These are phyloP conservation scores for Drosophila albomicans DNA, from an alignment of 1,140 invertebrate genomes.

Conservation along the genomic window DNA sequence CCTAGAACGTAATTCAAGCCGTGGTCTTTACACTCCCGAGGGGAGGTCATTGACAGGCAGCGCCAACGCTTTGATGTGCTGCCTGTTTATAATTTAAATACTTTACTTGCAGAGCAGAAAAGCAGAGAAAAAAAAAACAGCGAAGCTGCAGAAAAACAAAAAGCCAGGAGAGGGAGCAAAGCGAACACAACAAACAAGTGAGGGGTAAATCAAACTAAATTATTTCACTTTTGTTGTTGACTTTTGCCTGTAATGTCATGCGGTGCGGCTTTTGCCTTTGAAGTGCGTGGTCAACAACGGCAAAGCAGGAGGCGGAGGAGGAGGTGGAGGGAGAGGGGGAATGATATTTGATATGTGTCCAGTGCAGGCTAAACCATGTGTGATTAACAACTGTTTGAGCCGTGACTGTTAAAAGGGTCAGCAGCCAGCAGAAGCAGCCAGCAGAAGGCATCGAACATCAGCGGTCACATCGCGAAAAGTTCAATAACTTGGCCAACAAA, in stretches of 20 bases:
- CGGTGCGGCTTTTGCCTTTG: conserved; percentile 64
- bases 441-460: background rate
- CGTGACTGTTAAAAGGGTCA: conserved; percentile 45
- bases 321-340: conserved; percentile 6
- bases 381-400: conserved; percentile 65
- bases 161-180: background rate
- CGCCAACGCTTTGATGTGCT: conserved; percentile 48
- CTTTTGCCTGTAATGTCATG: conserved; percentile 66
- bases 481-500: conserved; percentile 58
- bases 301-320: too few relatives aligned
- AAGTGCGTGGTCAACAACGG: conserved; percentile 41
- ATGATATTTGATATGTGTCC: conserved; percentile 74
- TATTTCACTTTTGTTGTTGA: conserved; percentile 55
- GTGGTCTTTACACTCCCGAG: conserved; percentile 33
- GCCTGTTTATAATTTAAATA: conserved; percentile 82
- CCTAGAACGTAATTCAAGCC: conserved; percentile 75
- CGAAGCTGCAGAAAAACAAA: conserved; percentile 28
- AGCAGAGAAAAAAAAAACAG: conserved; percentile 23
- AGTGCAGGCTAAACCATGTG: conserved; percentile 61
- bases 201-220: conserved; percentile 57
- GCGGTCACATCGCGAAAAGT: conserved; percentile 17
- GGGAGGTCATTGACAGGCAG: conserved; percentile 51
- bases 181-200: background rate
- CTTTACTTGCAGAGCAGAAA: conserved; percentile 49
- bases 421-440: background rate